Evolutionary conservation across 2,888 invertebrate species (phyloP), one percentile per base, ranked within the genome.

Genomic region (Amiota mariae): DNA sequence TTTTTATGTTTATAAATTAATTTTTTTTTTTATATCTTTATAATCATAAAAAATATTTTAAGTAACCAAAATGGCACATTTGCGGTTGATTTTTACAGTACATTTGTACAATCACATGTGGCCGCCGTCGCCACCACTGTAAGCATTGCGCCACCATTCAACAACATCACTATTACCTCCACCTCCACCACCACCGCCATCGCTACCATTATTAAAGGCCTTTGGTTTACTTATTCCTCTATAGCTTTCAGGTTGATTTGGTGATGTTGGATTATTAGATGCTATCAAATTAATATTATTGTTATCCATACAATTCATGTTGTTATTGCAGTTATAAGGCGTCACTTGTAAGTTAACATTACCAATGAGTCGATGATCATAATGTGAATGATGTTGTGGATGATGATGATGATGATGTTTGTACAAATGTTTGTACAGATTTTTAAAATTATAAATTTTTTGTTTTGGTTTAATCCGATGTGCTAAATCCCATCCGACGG

Each of bases 401-500:
- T 57, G 57, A n/a, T 76, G 64, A 15, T 57, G 57, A n/a, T 76
- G 64, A 36, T 57, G 18, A 1, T 10, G 10, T 57, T 18, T 15
- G 10, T n/a, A 10, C 57, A 15, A 57, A 57, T 20, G 57, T 24
- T 20, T 54, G 10, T 20, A 51, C 51, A 68, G 63, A 72, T 72
- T 79, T 74, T 72, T 73, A 63, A 80, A 74, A 76, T 76, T 78
- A 56, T 78, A 77, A 54, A 80, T 81, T 75, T 81, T 80, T 70
- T 75, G 76, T 48, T 78, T 80, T 73, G 83, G 77, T 76, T 82
- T 79, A 72, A 83, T 77, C 74, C 81, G 82, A 63, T 80, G 81
- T 75, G 84, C 82, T 77, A 88, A 76, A 78, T 88, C 88, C 88
- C 88, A 88, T 80, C 88, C 88, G 79, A 88, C 85, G 73, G 88